Evolutionary conservation across 2,888 invertebrate species (phyloP).

Genomic region (Cantharis rustica): DNA sequence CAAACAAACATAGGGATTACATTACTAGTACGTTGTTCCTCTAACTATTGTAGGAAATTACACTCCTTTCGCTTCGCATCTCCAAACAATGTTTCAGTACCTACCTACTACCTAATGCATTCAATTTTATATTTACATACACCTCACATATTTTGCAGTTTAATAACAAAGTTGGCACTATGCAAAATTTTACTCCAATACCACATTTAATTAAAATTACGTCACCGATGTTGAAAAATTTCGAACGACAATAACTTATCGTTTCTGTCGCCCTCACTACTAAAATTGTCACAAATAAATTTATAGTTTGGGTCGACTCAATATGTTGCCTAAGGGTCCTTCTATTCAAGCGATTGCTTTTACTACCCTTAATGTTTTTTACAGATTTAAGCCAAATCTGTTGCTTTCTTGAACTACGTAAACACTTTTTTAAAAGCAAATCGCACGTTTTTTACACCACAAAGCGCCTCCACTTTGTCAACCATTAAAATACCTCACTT

Average conservation of each 20-base stretch:
- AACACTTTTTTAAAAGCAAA: not conserved
- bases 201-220: not conserved
- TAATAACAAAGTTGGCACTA: not conserved
- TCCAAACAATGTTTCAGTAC: constrained; percentile 6
- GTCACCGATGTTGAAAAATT: not conserved
- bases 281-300: not conserved
- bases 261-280: not conserved
- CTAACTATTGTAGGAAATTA: constrained; percentile 4
- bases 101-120: not conserved
- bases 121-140: constrained; percentile 16
- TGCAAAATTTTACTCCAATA: not conserved
- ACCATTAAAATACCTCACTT: not conserved
- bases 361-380: not conserved
- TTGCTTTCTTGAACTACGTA: not conserved
- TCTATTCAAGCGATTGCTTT: not conserved
- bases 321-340: not conserved
- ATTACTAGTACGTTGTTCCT: constrained; percentile 6
- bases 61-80: constrained; percentile 7
- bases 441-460: not conserved
- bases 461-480: not conserved
- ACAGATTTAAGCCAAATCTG: not conserved
- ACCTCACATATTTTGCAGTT: not conserved
- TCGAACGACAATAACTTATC: not conserved
- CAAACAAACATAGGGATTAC: constrained; percentile 21
- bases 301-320: not conserved